Conservation (phyloP, 92 coral and sea anemone species). For the Plumapathes pennacea region DNA sequence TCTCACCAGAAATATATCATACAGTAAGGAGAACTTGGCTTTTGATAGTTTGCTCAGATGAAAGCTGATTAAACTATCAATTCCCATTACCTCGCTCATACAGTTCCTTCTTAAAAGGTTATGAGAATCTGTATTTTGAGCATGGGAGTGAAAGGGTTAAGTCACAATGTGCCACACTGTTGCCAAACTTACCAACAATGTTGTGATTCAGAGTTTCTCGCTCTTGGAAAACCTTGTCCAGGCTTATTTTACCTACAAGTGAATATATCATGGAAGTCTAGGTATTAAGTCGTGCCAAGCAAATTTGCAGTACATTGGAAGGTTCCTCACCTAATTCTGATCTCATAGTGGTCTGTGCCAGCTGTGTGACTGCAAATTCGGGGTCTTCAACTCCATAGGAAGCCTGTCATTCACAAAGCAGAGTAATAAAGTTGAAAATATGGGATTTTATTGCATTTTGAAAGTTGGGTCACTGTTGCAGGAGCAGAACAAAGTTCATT, state of each 20-base stretch:
- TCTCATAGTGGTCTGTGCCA: conserved; percentile 99
- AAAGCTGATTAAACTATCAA: too few species aligned
- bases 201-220: conserved; percentile 87
- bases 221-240: conserved; percentile 93
- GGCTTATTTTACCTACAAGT: conserved; percentile 80
- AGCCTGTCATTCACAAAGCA: conserved; percentile 56
- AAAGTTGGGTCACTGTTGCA: neutral
- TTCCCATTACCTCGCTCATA: too few species aligned
- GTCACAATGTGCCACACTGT: too few species aligned
- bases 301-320: too few species aligned
- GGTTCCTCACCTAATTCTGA: conserved; percentile 80
- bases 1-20: too few species aligned
- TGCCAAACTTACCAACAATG: conserved; percentile 93
- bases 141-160: too few species aligned
- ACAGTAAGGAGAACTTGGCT: too few species aligned
- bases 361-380: conserved; percentile 94
- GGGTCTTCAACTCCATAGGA: conserved; percentile 99
- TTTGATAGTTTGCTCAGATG: too few species aligned
- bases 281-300: neutral
- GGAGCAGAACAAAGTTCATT: neutral
- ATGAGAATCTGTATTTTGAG: too few species aligned
- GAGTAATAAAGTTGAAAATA: too few species aligned
- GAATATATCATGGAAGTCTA: neutral
- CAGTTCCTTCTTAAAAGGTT: too few species aligned
- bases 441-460: too few species aligned